Evolutionary conservation across 2,797 vertebrate genomes (phyloP).

Genomic region (Scolopax rusticola): DNA sequence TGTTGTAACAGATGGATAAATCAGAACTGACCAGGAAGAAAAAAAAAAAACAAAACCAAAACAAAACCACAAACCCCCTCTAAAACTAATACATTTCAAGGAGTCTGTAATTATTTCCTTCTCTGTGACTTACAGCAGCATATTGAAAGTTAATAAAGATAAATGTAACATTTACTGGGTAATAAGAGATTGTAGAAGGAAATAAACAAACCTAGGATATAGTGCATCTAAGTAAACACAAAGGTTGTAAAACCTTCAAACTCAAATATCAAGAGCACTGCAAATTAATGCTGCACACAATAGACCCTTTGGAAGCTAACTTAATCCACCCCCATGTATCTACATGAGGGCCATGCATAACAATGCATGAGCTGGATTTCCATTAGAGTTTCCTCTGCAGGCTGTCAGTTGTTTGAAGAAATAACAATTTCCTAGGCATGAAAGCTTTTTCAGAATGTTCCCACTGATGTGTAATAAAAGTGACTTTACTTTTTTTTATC

Average conservation of each 20-base stretch:
- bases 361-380: constrained; percentile 90
- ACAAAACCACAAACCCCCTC: background rate
- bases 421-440: constrained; percentile 95
- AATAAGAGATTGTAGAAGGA: constrained; percentile 77
- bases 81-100: constrained; percentile 44
- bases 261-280: constrained; percentile 88
- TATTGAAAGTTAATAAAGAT: constrained; percentile 80
- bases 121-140: constrained; percentile 59
- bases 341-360: constrained; percentile 87
- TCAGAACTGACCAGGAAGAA: constrained; percentile 23
- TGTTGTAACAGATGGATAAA: background rate
- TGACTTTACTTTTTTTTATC: constrained; percentile 86
- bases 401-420: constrained; percentile 93
- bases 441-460: constrained; percentile 87
- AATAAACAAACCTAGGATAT: constrained; percentile 81
- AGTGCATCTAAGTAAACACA: constrained; percentile 90
- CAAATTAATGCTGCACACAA: constrained; percentile 92
- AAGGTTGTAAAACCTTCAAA: constrained; percentile 92
- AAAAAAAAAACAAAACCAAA: background rate
- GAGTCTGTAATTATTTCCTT: constrained; percentile 68
- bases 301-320: constrained; percentile 92
- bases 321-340: constrained; percentile 96
- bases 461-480: constrained; percentile 89
- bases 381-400: constrained; percentile 93
- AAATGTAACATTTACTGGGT: constrained; percentile 79